These are phyloP conservation scores for Meteorus colon DNA, from an alignment of 2,888 invertebrate genomes.

Conservation along the genomic window DNA sequence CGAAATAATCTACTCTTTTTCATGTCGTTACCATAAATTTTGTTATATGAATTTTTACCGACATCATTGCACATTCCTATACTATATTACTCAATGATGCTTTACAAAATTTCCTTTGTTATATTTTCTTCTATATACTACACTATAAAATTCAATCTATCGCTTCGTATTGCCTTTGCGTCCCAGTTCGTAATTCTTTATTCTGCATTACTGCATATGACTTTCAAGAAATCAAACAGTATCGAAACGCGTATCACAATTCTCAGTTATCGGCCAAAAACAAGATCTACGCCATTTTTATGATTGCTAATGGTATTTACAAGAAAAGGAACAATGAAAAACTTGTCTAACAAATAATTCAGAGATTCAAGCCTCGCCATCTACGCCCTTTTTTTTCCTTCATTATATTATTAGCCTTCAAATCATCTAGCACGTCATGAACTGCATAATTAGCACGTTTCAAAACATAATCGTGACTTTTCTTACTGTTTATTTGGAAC, in stretches of 20 bases:
- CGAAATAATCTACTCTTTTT: not conserved
- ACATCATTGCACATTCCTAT: not conserved
- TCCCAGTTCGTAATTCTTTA: too few species aligned
- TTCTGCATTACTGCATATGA: too few species aligned
- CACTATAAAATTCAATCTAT: too few species aligned
- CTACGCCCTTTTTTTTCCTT: constrained; percentile 49
- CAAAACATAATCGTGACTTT: constrained; percentile 48
- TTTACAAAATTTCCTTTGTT: not conserved
- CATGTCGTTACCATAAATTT: not conserved
- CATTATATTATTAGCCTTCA: constrained; percentile 32
- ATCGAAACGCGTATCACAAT: too few species aligned
- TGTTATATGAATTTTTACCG: not conserved
- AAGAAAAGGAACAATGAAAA: not conserved
- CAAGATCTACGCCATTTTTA: not conserved
- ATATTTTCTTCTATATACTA: too few species aligned
- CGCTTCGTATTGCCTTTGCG: too few species aligned
- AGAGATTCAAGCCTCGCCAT: constrained; percentile 42
- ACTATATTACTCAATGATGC: not conserved
- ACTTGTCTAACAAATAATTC: constrained; percentile 6
- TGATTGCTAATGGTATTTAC: not conserved
- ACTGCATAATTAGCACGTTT: constrained; percentile 44
- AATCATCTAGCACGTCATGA: constrained; percentile 36
- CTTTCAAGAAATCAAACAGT: too few species aligned
- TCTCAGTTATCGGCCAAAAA: not conserved
- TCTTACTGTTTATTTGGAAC: constrained; percentile 48